Conservation (phyloP, 1,140 invertebrate genomes). For the Protaetia brevitarsis region DNA sequence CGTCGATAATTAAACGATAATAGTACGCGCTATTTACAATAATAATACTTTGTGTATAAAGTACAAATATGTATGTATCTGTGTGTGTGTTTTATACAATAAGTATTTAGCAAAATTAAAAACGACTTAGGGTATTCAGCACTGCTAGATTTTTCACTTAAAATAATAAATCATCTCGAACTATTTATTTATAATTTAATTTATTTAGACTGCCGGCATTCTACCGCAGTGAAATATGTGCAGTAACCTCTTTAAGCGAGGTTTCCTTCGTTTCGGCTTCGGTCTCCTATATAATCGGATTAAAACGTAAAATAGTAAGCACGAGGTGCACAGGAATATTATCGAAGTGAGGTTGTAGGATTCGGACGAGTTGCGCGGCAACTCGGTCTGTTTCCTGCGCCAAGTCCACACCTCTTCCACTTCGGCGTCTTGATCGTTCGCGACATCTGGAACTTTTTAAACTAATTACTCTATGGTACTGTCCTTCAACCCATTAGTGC, state of each 20-base stretch:
- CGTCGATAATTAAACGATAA: too few species aligned
- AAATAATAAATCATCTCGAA: not conserved
- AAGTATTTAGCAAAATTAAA: too few species aligned
- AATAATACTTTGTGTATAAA: too few species aligned
- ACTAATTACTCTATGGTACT: slow-evolving; percentile 17
- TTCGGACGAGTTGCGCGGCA: not conserved
- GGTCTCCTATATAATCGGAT: slow-evolving; percentile 2
- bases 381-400: slow-evolving; percentile 6
- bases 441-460: slow-evolving; percentile 18
- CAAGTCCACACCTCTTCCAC: slow-evolving; percentile 1
- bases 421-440: not conserved
- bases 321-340: not conserved
- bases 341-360: not conserved
- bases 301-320: not conserved
- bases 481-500: slow-evolving; percentile 16
- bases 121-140: too few species aligned
- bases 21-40: too few species aligned
- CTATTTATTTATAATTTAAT: not conserved
- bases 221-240: slow-evolving; percentile 3
- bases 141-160: too few species aligned
- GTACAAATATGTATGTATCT: too few species aligned
- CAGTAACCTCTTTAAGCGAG: not conserved
- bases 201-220: not conserved
- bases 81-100: too few species aligned
- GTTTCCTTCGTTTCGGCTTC: slow-evolving; percentile 5